Base-by-base conservation (phyloP, 2,888 invertebrate genomes). In the Oxyteleia sp. region DNA sequence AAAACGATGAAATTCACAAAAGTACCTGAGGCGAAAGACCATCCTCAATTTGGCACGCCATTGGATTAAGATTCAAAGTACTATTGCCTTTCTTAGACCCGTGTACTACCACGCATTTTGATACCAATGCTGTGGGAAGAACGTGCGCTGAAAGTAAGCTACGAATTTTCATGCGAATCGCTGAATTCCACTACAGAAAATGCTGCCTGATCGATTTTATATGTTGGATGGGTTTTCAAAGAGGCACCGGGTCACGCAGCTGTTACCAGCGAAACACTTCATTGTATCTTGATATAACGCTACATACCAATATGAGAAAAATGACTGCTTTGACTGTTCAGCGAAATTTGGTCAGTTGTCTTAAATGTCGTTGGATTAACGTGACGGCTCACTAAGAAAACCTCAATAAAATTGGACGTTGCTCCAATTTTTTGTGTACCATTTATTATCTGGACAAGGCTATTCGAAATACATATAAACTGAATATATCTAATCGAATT, bases 11-110 rank as follows among this genome's bases (percentile, higher is more conserved):
- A 82, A 61, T 64, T 66, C 68, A 57, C 84, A 85, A 71, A 84
- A 74, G 79, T 85, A 83, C 80, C 86, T 59, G 26, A 75, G 84
- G 85, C 84, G 80, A 82, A 72, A 85, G 87, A 84, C 86, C 84
- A 86, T 86, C 86, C 88, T 87, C 86, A 88, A 89, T 85, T 87
- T 89, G 86, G 89, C 89, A 89, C 89, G 85, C 88, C 88, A 86
- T 90, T 88, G 87, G 88, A 90, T 90, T 89, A 88, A 87, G 87
- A 89, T 88, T 88, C 87, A 85, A 90, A 89, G 85, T 87, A 84
- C 84, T 86, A 84, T 85, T 85, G 84, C 83, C 69, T 68, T 71
- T 72, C 75, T 68, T 71, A 72, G 66, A 72, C 51, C 51, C 53
- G 43, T 80, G 61, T 72, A 72, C 49, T 47, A 71, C 32, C 26